Evolutionary conservation across 1,140 invertebrate species (phyloP).

Genomic region (Planococcus citri): DNA sequence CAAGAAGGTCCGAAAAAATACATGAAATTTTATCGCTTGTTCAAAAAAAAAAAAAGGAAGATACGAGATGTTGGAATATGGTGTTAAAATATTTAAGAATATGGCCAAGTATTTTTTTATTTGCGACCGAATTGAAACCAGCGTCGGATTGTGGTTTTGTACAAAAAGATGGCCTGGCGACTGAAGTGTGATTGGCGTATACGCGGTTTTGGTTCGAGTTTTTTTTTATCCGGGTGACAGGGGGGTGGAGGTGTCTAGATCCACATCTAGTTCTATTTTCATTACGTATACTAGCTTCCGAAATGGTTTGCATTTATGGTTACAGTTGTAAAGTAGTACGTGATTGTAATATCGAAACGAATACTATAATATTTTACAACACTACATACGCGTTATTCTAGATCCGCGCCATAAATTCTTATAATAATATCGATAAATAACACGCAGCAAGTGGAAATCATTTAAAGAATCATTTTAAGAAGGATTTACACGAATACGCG

Average conservation of each 20-base stretch:
- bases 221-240: background rate
- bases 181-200: background rate
- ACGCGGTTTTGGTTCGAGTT: background rate
- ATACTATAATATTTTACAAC: too few species aligned
- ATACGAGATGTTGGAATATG: background rate
- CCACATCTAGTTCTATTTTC: too few species aligned
- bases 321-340: background rate
- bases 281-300: background rate
- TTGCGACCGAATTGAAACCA: background rate
- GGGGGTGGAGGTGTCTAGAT: too few species aligned
- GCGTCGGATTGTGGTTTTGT: background rate
- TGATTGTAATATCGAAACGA: background rate
- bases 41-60: too few species aligned
- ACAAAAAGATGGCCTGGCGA: too few species aligned
- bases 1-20: too few species aligned
- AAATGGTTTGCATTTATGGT: background rate
- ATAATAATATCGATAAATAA: constrained; percentile 2
- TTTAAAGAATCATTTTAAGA: background rate
- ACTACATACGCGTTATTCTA: background rate
- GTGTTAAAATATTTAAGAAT: constrained; percentile 2
- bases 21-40: too few species aligned
- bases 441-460: background rate
- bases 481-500: background rate
- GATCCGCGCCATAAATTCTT: background rate
- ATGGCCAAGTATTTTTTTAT: background rate